A percentile compares a stretch with the other conserved stretches of the same genome.
These are phyloP conservation scores for Oligia fasciuncula DNA, from an alignment of 2,888 invertebrate species.

Conservation along the genomic window DNA sequence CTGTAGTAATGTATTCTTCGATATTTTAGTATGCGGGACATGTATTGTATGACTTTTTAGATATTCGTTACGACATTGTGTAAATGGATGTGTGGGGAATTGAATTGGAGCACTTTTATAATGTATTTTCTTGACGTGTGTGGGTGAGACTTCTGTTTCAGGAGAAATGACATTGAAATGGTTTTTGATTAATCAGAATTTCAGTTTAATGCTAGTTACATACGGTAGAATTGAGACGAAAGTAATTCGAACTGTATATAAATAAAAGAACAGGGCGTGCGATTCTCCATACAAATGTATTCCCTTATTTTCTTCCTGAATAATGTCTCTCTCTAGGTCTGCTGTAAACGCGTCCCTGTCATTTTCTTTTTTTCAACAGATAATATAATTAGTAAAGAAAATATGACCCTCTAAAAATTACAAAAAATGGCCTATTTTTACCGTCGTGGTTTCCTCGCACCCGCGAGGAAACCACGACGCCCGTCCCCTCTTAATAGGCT, in stretches of 20 bases:
- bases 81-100: background rate
- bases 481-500: background rate
- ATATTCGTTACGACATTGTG: constrained; percentile 36
- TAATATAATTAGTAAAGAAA: too few species aligned
- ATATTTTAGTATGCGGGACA: constrained; percentile 56
- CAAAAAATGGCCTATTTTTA: too few species aligned
- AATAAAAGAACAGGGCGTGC: too few species aligned
- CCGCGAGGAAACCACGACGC: too few species aligned
- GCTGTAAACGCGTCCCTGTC: too few species aligned
- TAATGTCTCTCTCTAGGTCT: too few species aligned
- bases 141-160: background rate
- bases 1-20: constrained; percentile 49
- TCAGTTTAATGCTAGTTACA: background rate
- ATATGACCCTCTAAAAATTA: too few species aligned
- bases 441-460: too few species aligned
- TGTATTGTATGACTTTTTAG: constrained; percentile 42
- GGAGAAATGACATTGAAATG: background rate
- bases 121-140: background rate
- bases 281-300: too few species aligned
- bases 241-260: background rate
- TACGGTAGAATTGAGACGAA: background rate
- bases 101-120: constrained; percentile 21
- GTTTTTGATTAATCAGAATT: too few species aligned
- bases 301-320: too few species aligned
- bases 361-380: too few species aligned